Evolutionary conservation across 2,888 invertebrate species (phyloP).

Genomic region (Ypsolopha sequella): DNA sequence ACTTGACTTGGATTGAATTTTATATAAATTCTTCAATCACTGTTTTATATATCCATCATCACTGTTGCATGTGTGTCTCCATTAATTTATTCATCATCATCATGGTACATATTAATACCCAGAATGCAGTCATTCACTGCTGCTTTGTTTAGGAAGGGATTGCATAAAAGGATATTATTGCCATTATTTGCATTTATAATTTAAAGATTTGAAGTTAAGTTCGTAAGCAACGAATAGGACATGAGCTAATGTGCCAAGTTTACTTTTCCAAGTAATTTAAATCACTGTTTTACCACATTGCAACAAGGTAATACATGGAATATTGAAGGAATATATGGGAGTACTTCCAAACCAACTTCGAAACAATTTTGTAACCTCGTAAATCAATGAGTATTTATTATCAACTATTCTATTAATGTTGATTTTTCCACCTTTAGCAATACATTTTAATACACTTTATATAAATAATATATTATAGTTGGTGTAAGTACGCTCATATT

Average conservation of each 20-base stretch:
- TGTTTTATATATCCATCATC: constrained; percentile 19
- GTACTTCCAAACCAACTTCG: neutral
- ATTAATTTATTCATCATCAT: constrained; percentile 19
- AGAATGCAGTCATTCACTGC: constrained; percentile 18
- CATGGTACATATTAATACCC: constrained; percentile 15
- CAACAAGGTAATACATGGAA: neutral
- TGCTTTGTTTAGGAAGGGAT: constrained; percentile 24
- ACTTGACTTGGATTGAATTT: neutral
- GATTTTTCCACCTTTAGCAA: no score
- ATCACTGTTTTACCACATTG: neutral
- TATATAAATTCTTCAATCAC: neutral
- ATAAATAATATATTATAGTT: neutral
- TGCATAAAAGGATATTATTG: constrained; percentile 42
- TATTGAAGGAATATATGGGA: neutral
- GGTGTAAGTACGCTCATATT: constrained; percentile 40
- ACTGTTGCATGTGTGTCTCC: constrained; percentile 31
- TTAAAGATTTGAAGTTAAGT: constrained; percentile 13
- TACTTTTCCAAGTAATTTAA: neutral
- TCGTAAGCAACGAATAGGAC: constrained; percentile 23
- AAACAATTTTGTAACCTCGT: neutral
- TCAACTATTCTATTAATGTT: neutral
- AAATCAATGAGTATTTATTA: neutral
- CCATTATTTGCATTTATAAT: constrained; percentile 67
- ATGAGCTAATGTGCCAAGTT: constrained; percentile 12
- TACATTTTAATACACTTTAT: no score